Conservation (phyloP, 2,797 vertebrate genomes). For the Antrozous pallidus region DNA sequence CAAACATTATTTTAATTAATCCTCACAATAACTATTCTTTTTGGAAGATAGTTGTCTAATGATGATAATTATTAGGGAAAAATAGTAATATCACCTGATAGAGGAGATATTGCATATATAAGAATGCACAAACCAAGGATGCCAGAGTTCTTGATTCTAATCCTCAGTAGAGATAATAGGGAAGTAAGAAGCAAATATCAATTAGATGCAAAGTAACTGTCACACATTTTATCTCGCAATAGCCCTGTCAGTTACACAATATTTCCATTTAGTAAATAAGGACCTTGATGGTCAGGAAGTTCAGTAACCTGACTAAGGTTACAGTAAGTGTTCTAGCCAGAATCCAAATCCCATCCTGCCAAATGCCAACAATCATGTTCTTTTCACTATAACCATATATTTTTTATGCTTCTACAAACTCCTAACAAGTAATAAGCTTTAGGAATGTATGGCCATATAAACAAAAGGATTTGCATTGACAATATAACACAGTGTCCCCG, state of each 20-base stretch:
- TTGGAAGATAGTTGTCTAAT: background rate
- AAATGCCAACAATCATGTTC: background rate
- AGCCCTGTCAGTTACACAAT: background rate
- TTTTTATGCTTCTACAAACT: background rate
- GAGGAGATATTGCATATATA: background rate
- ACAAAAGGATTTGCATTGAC: background rate
- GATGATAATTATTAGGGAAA: background rate
- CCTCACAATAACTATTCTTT: background rate
- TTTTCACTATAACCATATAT: background rate
- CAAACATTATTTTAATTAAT: background rate
- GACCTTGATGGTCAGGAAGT: background rate
- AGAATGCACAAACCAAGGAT: background rate
- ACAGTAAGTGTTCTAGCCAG: background rate
- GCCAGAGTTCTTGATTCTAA: background rate
- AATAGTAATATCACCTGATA: background rate
- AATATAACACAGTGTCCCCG: background rate
- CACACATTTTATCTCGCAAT: background rate
- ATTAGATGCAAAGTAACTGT: background rate
- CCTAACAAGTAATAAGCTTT: background rate
- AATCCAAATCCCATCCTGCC: background rate
- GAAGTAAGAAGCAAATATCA: background rate
- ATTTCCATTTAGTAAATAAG: background rate
- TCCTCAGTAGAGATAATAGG: background rate
- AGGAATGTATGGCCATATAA: background rate
- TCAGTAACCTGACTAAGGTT: background rate